Evolutionary conservation across 1,140 invertebrate species (phyloP), one percentile per base, ranked within the genome.

Genomic region (Drosophila nikananu): DNA sequence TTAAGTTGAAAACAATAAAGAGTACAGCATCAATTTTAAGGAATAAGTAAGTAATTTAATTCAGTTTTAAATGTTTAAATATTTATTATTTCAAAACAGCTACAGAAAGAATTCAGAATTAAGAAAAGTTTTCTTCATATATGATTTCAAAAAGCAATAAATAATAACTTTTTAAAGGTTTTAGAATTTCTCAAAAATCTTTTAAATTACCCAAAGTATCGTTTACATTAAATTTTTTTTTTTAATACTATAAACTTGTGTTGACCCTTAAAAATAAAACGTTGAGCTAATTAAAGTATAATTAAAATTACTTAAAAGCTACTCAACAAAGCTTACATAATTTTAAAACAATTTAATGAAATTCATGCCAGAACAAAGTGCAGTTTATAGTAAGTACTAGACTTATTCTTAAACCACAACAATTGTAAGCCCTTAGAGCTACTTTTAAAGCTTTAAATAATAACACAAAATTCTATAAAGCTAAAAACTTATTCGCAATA

Each of bases 401-500:
- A 10, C n/a, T 21, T 35, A 21, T 9, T 25, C 3, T 25, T 3
- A 58, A 58, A 39, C n/a, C n/a, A 25, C 21, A 7, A n/a, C 5
- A 39, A 6, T 17, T 37, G 4, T 1, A 23, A 55, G 15, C 32
- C 1, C 21, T 37, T 37, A n/a, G 32, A 61, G n/a, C 10, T 23
- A 19, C 9, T 13, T n/a, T 23, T 32, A 2, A 2, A 7, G 9
- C 7, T 21, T 2, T 15, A 23, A 37, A 23, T 6, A 61, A 32
- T 9, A 51, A 30, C 15, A 32, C 5, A 32, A 51, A 42, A 62
- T 52, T 32, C 7, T 15, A 23, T 49, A 21, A 48, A 2, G 17
- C n/a, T 42, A 25, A 25, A n/a, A 51, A 62, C 59, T 19, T 57
- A 39, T 21, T 57, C 25, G 41, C 30, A 63, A 9, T 42, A 52